phyloP scores from a whole-genome alignment of 2,797 vertebrate genomes.

The Selene dorsalis region DNA sequence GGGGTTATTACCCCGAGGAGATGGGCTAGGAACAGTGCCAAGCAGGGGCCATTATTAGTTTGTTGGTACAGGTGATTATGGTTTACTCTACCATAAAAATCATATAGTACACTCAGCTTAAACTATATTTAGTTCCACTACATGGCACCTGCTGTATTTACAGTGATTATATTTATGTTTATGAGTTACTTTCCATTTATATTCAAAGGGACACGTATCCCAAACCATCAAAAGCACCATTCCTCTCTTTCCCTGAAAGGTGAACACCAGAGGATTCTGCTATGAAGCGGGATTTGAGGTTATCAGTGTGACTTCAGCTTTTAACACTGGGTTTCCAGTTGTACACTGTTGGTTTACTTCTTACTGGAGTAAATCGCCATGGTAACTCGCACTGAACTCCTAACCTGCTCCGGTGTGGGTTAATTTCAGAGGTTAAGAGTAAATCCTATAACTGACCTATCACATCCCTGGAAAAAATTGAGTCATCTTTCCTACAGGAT shows the following conservation, averaged over 20 bases:
- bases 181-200: conserved; percentile 26
- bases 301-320: too few relatives aligned
- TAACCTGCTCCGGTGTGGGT: too few relatives aligned
- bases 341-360: too few relatives aligned
- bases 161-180: conserved; percentile 32
- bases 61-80: conserved; percentile 73
- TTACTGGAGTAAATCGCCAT: too few relatives aligned
- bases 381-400: too few relatives aligned
- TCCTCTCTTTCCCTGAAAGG: background rate
- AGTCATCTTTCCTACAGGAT: too few relatives aligned
- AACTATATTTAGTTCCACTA: conserved; percentile 58
- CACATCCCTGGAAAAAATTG: too few relatives aligned
- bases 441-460: too few relatives aligned
- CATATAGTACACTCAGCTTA: conserved; percentile 44
- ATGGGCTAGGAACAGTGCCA: conserved; percentile 61
- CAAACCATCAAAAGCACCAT: background rate
- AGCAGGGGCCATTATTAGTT: conserved; percentile 54
- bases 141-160: conserved; percentile 29
- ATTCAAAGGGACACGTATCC: background rate
- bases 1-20: conserved; percentile 73
- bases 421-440: too few relatives aligned
- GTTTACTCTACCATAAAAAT: conserved; percentile 71
- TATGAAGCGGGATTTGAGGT: too few relatives aligned
- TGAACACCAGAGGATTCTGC: background rate
- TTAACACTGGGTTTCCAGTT: too few relatives aligned